Conservation (phyloP, 30 jellyfish, hydroid and myxozoan genomes). For the Rhopilema esculentum region DNA sequence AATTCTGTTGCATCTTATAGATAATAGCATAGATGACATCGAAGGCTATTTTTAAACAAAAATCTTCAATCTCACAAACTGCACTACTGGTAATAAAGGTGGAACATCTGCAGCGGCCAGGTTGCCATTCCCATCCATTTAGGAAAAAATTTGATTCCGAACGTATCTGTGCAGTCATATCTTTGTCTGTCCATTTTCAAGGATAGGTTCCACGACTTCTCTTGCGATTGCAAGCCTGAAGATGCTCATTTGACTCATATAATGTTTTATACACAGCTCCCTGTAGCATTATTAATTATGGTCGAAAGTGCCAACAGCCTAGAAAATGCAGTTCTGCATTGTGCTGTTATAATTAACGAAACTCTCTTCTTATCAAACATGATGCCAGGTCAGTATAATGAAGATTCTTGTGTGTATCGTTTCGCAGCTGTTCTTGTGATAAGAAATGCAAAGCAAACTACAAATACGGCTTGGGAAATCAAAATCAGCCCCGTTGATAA, state of each 20-base stretch:
- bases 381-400: not conserved
- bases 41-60: not conserved
- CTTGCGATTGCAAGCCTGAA: too few relatives aligned
- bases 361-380: slow-evolving; percentile 1
- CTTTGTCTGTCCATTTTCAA: too few relatives aligned
- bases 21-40: not conserved
- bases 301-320: not conserved
- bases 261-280: too few relatives aligned
- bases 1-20: not conserved
- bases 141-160: not conserved
- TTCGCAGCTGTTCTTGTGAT: not conserved
- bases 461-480: not conserved
- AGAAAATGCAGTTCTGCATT: not conserved
- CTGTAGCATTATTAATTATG: not conserved
- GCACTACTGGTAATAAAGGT: not conserved
- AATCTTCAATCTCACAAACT: not conserved
- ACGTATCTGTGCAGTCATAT: not conserved
- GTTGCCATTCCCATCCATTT: not conserved
- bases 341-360: not conserved
- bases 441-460: not conserved
- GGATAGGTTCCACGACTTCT: too few relatives aligned
- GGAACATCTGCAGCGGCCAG: not conserved
- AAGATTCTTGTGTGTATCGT: not conserved
- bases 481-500: not conserved
- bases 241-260: too few relatives aligned